Evolutionary conservation across 2,888 invertebrate species (phyloP).

Genomic region (Drosophila histrio): DNA sequence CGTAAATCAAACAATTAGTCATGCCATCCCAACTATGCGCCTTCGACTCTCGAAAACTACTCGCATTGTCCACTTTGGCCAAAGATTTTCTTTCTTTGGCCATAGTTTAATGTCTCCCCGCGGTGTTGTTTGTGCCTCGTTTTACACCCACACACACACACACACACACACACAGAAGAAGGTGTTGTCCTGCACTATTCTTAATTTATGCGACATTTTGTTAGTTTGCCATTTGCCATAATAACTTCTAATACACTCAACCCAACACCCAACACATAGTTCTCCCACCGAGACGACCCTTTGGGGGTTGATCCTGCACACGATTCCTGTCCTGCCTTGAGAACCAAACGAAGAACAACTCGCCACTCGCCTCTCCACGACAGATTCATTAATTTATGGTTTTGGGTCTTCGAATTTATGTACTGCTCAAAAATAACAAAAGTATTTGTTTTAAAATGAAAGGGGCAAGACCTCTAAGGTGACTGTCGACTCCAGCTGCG

Average conservation of each 20-base stretch:
- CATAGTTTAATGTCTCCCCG: slow-evolving; percentile 73
- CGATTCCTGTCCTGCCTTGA: neutral
- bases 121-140: slow-evolving; percentile 73
- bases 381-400: slow-evolving; percentile 73
- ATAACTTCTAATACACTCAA: slow-evolving; percentile 73
- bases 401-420: slow-evolving; percentile 71
- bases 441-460: slow-evolving; percentile 61
- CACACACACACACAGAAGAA: slow-evolving; percentile 41
- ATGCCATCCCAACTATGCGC: slow-evolving; percentile 53
- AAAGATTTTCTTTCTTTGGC: slow-evolving; percentile 52
- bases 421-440: slow-evolving; percentile 51
- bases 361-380: slow-evolving; percentile 54
- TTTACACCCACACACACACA: slow-evolving; percentile 53
- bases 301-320: slow-evolving; percentile 34
- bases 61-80: slow-evolving; percentile 56
- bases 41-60: slow-evolving; percentile 34
- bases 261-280: neutral
- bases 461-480: slow-evolving; percentile 45
- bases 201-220: slow-evolving; percentile 75
- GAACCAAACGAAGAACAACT: slow-evolving; percentile 40
- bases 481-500: neutral
- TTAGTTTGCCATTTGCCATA: slow-evolving; percentile 68
- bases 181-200: slow-evolving; percentile 70
- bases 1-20: slow-evolving; percentile 81
- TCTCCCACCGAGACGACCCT: slow-evolving; percentile 37